Evolutionary conservation across 1,140 invertebrate species (phyloP), one percentile per base, ranked within the genome.

Genomic region (Araneus ventricosus): DNA sequence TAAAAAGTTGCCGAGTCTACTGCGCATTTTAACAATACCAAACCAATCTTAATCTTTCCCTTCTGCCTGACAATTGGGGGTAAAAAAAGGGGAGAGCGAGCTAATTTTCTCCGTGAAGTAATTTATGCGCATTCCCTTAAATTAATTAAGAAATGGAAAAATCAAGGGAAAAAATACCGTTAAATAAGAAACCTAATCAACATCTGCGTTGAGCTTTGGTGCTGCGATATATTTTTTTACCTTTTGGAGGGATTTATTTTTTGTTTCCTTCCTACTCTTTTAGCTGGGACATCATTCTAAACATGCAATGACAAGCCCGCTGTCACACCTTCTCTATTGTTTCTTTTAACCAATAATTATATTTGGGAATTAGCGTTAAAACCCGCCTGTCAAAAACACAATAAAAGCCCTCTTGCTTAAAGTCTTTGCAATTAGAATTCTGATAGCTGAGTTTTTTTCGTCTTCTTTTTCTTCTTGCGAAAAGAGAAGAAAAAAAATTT

Each of bases 111-210:
- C 39, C 14, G 57, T 82, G 45, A 86, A 86, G 61, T 86, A 93
- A 93, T 93, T 79, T 93, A 93, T 93, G 85, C 84, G 63, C 59
- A 75, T 88, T 88, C 91, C 91, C 91, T 87, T 88, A 93, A 93
- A 93, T 93, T 93, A 93, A 93, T 93, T 93, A 93, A 93, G 91
- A 93, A 93, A 93, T 63, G 91, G 91, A 93, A 93, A 93, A 93
- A 93, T 93, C 63, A 79, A 57, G 91, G 45, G 34, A 88, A 86
- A 70, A 92, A 93, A 79, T 41, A 75, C n/a, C 84, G 91, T 93
- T 93, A 80, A 93, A 93, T 93, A 93, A 93, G 91, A 93, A 93
- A 93, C 91, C 91, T 93, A 93, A 93, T 93, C 91, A 93, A 80
- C 85, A 93, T 87, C 67, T 88, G 84, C n/a, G 91, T 45, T 87